Conservation (phyloP, 2,113 vertebrate genomes). For the Peromyscus leucopus region DNA sequence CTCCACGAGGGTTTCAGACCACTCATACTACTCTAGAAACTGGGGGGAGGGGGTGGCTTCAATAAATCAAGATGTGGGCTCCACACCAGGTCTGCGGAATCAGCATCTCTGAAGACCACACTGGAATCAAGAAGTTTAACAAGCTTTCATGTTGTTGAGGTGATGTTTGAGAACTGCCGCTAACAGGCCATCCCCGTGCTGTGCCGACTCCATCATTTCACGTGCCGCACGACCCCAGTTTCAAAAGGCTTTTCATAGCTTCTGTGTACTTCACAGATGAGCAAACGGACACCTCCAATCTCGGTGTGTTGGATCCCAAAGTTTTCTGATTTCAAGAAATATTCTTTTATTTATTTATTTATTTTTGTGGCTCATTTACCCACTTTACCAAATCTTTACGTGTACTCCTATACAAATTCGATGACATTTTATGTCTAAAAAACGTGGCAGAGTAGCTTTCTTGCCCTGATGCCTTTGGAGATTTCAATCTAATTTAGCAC, state of each 20-base stretch:
- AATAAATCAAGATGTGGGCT: not conserved
- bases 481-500: slow-evolving; percentile 72
- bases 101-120: not conserved
- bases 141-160: not conserved
- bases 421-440: slow-evolving; percentile 71
- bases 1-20: not conserved
- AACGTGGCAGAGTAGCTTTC: slow-evolving; percentile 62
- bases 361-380: not conserved
- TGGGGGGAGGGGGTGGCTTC: not conserved
- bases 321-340: slow-evolving; percentile 33
- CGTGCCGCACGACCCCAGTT: not conserved
- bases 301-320: not conserved
- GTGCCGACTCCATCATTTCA: not conserved
- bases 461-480: slow-evolving; percentile 70
- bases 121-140: not conserved
- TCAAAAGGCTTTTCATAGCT: not conserved
- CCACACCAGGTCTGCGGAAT: not conserved
- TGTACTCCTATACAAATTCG: slow-evolving; percentile 59
- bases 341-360: not conserved
- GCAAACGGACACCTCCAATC: not conserved
- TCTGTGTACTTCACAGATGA: not conserved
- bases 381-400: slow-evolving; percentile 33
- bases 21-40: not conserved
- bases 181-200: not conserved
- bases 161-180: not conserved